These are phyloP conservation scores for Babyrousa celebensis DNA, from an alignment of 2,797 vertebrate species.

Conservation along the genomic window DNA sequence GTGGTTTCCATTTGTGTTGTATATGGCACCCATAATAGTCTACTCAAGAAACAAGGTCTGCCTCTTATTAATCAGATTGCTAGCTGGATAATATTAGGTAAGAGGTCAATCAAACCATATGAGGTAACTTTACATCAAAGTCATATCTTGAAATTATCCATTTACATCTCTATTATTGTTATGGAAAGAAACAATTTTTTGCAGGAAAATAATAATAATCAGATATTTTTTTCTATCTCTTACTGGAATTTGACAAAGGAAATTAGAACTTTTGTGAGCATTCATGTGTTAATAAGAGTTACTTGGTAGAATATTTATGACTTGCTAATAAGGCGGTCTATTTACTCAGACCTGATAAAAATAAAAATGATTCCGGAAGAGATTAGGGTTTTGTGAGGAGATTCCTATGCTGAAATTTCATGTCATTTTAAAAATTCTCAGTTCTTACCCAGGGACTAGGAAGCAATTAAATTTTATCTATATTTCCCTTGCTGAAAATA, in stretches of 20 bases:
- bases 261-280: neutral
- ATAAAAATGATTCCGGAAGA: conserved; percentile 45
- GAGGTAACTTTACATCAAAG: neutral
- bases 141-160: neutral
- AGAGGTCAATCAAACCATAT: conserved; percentile 75
- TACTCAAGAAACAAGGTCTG: conserved; percentile 95
- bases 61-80: conserved; percentile 95
- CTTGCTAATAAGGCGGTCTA: neutral
- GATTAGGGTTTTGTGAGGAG: neutral
- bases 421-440: conserved; percentile 44
- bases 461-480: conserved; percentile 53
- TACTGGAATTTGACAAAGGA: conserved; percentile 57
- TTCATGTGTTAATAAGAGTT: conserved; percentile 66
- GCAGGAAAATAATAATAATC: conserved; percentile 14
- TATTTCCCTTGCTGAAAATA: conserved; percentile 58
- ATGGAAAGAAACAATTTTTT: conserved; percentile 56
- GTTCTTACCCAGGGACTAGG: conserved; percentile 55
- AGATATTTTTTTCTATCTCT: conserved; percentile 39
- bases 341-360: conserved; percentile 73
- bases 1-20: conserved; percentile 93
- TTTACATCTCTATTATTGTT: neutral
- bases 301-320: conserved; percentile 63
- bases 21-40: conserved; percentile 95
- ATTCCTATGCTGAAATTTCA: conserved; percentile 51
- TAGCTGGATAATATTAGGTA: conserved; percentile 97